Evolutionary conservation across 2,888 invertebrate genomes (phyloP).

Genomic region (Nomada fabriciana): DNA sequence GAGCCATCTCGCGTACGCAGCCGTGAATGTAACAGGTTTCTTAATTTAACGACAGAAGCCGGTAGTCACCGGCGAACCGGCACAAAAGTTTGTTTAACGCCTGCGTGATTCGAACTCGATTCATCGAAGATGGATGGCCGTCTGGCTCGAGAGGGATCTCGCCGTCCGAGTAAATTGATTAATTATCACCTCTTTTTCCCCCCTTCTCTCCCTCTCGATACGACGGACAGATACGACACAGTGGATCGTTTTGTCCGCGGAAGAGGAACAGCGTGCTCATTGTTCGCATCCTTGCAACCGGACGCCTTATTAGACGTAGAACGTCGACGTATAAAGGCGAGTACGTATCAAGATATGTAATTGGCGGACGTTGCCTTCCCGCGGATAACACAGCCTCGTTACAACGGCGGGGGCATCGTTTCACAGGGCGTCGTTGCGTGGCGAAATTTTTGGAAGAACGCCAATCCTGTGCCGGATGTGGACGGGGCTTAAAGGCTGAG

Average conservation of each 20-base stretch:
- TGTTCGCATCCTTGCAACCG: neutral
- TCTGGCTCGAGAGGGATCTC: conserved; percentile 16
- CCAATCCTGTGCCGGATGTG: conserved; percentile 70
- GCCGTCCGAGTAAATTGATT: conserved; percentile 30
- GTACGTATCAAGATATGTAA: conserved; percentile 27
- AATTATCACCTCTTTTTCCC: conserved; percentile 17
- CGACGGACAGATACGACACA: neutral
- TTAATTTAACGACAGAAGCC: conserved; percentile 36
- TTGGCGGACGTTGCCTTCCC: conserved; percentile 19
- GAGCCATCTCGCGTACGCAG: neutral
- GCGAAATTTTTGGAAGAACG: conserved; percentile 67
- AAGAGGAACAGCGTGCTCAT: neutral
- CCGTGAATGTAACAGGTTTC: conserved; percentile 34
- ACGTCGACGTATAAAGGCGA: neutral
- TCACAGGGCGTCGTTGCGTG: conserved; percentile 2
- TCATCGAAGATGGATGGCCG: conserved; percentile 28
- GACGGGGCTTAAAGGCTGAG: conserved; percentile 58
- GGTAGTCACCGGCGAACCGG: conserved; percentile 39
- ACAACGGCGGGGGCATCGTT: neutral
- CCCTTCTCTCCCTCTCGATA: neutral
- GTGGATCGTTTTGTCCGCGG: neutral
- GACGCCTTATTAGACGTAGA: neutral
- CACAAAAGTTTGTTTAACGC: conserved; percentile 31
- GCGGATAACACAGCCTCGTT: neutral
- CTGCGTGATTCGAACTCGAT: conserved; percentile 43